phyloP scores from a whole-genome alignment of 1,140 invertebrate genomes.

The Monomorium pharaonis region DNA sequence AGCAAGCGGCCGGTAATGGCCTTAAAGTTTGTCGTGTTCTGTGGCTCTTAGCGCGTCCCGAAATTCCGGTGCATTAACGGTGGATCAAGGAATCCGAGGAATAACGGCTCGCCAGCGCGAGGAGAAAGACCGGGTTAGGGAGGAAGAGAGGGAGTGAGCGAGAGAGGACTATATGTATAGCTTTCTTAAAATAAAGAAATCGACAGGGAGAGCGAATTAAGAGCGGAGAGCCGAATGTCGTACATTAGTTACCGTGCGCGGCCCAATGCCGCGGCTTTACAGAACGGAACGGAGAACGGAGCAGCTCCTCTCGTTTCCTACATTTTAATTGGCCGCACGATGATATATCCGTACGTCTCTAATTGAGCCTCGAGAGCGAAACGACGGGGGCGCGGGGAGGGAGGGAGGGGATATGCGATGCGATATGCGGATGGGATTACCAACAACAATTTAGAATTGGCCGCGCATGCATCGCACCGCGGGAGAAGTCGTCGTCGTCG shows the following conservation, averaged over 20 bases:
- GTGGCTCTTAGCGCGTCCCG: conserved; percentile 36
- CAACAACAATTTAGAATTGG: conserved; percentile 20
- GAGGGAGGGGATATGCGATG: no score
- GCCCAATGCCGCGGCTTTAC: conserved; percentile 74
- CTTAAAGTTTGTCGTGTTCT: conserved; percentile 49
- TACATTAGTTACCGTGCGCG: conserved; percentile 56
- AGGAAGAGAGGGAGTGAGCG: neutral
- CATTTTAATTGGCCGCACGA: conserved; percentile 81
- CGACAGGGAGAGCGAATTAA: conserved; percentile 56
- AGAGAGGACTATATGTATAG: conserved; percentile 17
- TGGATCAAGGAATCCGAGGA: conserved; percentile 56
- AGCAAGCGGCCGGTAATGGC: conserved; percentile 15
- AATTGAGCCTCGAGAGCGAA: conserved; percentile 74
- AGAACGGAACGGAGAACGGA: conserved; percentile 81
- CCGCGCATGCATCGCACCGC: neutral
- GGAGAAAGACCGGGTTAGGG: neutral
- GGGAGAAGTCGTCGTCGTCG: neutral
- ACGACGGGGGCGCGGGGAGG: neutral
- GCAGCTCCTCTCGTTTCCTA: conserved; percentile 82
- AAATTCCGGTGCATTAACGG: conserved; percentile 59
- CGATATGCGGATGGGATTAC: conserved; percentile 16
- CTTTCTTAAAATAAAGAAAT: conserved; percentile 56
- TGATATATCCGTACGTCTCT: conserved; percentile 80
- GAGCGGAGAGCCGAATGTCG: conserved; percentile 67
- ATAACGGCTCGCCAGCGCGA: conserved; percentile 35